phyloP scores from a whole-genome alignment of 2,113 vertebrate genomes.

The Stigmatopora argus region DNA sequence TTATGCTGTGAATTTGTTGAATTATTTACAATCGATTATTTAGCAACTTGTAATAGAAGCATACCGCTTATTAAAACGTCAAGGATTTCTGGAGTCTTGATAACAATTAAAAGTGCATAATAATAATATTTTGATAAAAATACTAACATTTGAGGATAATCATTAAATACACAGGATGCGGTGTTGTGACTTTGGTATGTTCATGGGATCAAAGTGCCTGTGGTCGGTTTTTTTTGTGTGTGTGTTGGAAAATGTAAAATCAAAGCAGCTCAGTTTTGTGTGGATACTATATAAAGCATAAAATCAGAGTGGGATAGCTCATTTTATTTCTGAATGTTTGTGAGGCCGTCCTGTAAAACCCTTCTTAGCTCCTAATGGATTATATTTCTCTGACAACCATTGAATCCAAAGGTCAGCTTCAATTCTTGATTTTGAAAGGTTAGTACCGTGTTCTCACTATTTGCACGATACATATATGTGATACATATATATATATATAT shows the following conservation, averaged over 20 bases:
- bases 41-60: too few species aligned
- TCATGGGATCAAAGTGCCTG: background rate
- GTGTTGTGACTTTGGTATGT: background rate
- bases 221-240: background rate
- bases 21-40: background rate
- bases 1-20: background rate
- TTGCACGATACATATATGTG: conserved; percentile 18
- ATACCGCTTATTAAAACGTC: background rate
- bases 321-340: conserved; percentile 25
- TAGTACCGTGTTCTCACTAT: background rate
- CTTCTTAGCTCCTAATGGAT: conserved; percentile 28
- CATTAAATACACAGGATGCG: background rate
- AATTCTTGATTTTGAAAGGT: conserved; percentile 12
- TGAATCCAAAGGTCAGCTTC: conserved; percentile 49
- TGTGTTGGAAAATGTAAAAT: background rate
- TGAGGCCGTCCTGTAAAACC: conserved; percentile 36
- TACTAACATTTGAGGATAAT: background rate
- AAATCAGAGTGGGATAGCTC: background rate
- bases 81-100: background rate
- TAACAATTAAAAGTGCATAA: background rate
- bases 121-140: background rate
- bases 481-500: background rate
- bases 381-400: conserved; percentile 31
- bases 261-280: too few species aligned
- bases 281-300: too few species aligned